Evolutionary conservation across 2,888 invertebrate genomes (phyloP), one percentile per base, ranked within the genome.

Genomic region (Diabrotica balteata): DNA sequence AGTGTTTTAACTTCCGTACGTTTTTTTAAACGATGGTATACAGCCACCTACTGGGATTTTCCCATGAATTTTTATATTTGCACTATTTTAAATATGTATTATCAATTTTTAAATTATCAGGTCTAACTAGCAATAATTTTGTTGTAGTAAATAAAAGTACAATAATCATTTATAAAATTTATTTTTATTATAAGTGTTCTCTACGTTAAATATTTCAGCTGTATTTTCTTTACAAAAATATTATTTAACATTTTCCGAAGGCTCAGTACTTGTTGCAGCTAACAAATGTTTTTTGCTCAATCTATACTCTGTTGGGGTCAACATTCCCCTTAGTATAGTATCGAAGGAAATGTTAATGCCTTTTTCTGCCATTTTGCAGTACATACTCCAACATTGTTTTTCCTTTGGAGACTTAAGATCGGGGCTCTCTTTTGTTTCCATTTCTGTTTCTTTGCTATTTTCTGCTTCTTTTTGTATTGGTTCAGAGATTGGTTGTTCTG

Each of bases 261-360:
- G n/a, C 22, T 49, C 62, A 7, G 53, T 44, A 53, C 43, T 63
- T 2, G 59, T n/a, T 10, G 17, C 46, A 52, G 11, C 45, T 17
- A 63, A 22, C 7, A 45, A 59, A 51, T 67, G 59, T 67, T 73
- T 78, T 59, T 88, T 88, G 69, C 90, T 84, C 76, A 89, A 84
- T 72, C 91, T 85, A 78, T 91, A 90, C 80, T 91, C 91, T 0
- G 91, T 91, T 6, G 91, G 91, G 8, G 91, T 91, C 71, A 91
- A 80, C 89, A 91, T 89, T 49, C 91, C 91, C 74, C 91, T 86
- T 59, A 91, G 79, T 53, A 91, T 89, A 0, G 91, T 91, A 70
- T 91, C 91, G 74, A 89, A 91, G 7, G 90, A 89, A 4, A 91
- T 88, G 60, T 86, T 87, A 11, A 91, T 87, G 0, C 91, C 91